Base-by-base conservation (phyloP, 2,113 vertebrate genomes). In the Clarias macrocephalus region DNA sequence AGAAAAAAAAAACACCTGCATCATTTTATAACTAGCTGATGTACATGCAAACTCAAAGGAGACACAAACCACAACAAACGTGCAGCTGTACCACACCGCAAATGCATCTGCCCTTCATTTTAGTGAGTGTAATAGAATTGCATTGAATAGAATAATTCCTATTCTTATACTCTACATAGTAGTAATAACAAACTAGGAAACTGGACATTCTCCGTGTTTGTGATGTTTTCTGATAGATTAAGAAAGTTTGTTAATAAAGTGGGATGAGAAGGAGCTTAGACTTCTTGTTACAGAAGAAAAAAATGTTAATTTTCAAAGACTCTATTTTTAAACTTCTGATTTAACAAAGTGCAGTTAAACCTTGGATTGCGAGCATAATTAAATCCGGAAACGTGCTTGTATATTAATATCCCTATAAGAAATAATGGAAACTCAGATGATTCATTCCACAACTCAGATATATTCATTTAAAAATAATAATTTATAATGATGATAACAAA, bases 61-160 rank as follows among this genome's bases (percentile, higher is more conserved):
- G 84, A 89, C 65, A 91, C 84, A 92, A 90, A 84, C 82, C 63
- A 80, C 48, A 86, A 86, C 30, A 80, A 79, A 93, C 92, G 92
- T 92, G 91, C 91, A 93, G 88, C 86, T 89, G 85, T 89, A 91
- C 90, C 57, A 91, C 92, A 95, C 90, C 89, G 93, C 93, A 95
- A 93, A 93, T 91, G 90, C 94, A 94, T 92, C 92, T 91, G 92
- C 94, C 96, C 95, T 93, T 85, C 94, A 93, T 94, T 96, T 97
- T 92, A 96, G 96, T 96, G 91, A 30, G 88, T 80, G 62, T 11
- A 23, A 82, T 59, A 80, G 1, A 48, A 7, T 48, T 48, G 48
- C 7, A 48, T 48, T 8, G 48, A 48, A 48, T 48, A 48, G 48
- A 48, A 48, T 48, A 48, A 48, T 48, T 48, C 48, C 48, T 8